These are phyloP conservation scores for Bungarus multicinctus DNA, from an alignment of 2,113 vertebrate species.

Conservation along the genomic window DNA sequence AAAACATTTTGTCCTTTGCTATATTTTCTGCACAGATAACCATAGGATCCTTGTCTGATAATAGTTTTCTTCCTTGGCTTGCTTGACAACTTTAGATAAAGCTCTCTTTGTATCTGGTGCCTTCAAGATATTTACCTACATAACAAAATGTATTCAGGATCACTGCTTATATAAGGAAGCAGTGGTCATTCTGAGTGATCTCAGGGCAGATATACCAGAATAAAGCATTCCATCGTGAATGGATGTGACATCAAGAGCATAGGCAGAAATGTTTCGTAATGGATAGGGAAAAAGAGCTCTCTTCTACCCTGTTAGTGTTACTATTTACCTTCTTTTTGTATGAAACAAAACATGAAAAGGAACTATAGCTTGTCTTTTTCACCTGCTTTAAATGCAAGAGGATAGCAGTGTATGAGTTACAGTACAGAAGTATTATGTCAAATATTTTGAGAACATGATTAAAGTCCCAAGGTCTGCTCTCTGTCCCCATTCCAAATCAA, in stretches of 20 bases:
- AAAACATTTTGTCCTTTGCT: not conserved
- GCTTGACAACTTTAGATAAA: constrained; percentile 37
- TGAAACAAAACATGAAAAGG: not conserved
- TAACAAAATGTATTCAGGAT: not conserved
- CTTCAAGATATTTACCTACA: not conserved
- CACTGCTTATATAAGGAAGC: not conserved
- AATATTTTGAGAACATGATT: not conserved
- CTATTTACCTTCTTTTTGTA: not conserved
- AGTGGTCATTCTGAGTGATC: not conserved
- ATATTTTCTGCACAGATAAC: not conserved
- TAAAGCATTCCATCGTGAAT: not conserved
- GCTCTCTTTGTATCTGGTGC: constrained; percentile 11
- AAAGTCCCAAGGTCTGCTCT: not conserved
- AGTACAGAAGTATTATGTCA: too few species aligned
- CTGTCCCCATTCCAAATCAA: not conserved
- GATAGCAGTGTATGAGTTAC: not conserved
- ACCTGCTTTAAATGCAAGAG: not conserved
- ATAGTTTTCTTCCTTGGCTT: not conserved
- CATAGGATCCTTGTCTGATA: not conserved
- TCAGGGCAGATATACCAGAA: not conserved
- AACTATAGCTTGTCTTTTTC: not conserved
- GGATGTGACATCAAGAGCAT: not conserved
- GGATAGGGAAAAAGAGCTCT: not conserved
- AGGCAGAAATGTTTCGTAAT: not conserved
- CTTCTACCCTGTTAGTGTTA: not conserved